Conservation (phyloP, 2,888 invertebrate genomes). For the Agriopis aurantiaria region DNA sequence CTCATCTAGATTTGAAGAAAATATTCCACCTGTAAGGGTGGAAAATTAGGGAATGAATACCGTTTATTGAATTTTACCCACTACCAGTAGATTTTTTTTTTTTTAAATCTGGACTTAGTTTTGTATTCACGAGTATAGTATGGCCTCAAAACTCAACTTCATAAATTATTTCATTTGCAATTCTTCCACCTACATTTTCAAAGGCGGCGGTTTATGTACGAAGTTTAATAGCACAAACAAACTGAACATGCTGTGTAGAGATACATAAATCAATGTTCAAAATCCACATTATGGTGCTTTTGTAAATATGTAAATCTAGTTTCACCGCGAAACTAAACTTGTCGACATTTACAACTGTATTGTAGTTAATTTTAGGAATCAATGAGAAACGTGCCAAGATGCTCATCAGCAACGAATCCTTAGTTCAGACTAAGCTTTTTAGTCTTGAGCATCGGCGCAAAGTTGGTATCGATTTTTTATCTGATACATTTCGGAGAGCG, state of each 20-base stretch:
- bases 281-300: slow-evolving; percentile 32
- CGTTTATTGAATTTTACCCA: too few relatives aligned
- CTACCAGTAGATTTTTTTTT: not conserved
- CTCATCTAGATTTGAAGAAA: too few relatives aligned
- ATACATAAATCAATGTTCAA: slow-evolving; percentile 43
- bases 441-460: too few relatives aligned
- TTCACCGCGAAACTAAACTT: slow-evolving; percentile 35
- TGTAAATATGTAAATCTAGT: slow-evolving; percentile 35
- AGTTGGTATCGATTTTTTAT: too few relatives aligned
- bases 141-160: not conserved
- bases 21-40: too few relatives aligned
- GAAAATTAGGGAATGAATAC: too few relatives aligned
- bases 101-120: not conserved
- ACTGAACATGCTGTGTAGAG: slow-evolving; percentile 32
- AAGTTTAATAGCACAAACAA: slow-evolving; percentile 38
- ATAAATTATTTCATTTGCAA: slow-evolving; percentile 5
- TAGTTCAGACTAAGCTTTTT: too few relatives aligned
- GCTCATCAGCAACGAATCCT: too few relatives aligned
- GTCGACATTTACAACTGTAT: slow-evolving; percentile 24
- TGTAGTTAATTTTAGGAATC: slow-evolving; percentile 5
- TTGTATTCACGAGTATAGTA: not conserved
- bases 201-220: slow-evolving; percentile 34
- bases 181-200: slow-evolving; percentile 24
- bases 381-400: not conserved
- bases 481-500: too few relatives aligned